Percentiles rank a stretch among this genome's conserved stretches.
These are phyloP conservation scores for Prostheceraeus crozeri DNA, from an alignment of 2,888 invertebrate genomes.

Conservation along the genomic window DNA sequence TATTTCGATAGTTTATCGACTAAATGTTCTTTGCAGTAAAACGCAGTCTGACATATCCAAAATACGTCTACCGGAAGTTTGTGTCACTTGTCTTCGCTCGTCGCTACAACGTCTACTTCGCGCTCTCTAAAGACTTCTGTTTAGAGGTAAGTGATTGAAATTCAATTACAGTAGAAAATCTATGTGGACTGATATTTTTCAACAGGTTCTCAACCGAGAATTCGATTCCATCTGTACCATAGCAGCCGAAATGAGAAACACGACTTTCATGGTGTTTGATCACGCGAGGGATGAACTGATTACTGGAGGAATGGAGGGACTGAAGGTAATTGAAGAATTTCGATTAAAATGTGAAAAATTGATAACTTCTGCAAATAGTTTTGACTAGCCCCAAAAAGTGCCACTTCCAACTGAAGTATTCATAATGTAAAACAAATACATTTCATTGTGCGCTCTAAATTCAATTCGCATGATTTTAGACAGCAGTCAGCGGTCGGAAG, in stretches of 20 bases:
- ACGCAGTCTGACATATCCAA: slow-evolving; percentile 48
- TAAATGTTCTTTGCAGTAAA: slow-evolving; percentile 47
- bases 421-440: no score
- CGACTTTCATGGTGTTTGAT: slow-evolving; percentile 54
- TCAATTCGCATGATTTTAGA: no score
- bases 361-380: neutral
- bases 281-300: slow-evolving; percentile 53
- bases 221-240: slow-evolving; percentile 54
- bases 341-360: no score
- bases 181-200: slow-evolving; percentile 12
- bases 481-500: no score
- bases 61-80: slow-evolving; percentile 52
- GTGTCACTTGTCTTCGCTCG: slow-evolving; percentile 49
- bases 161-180: neutral
- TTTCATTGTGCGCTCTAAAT: no score
- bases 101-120: slow-evolving; percentile 55
- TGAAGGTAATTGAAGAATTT: no score
- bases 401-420: no score
- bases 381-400: neutral
- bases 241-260: slow-evolving; percentile 49
- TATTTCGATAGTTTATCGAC: no score
- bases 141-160: slow-evolving; percentile 46
- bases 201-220: slow-evolving; percentile 53
- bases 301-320: no score
- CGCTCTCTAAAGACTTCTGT: slow-evolving; percentile 52